Evolutionary conservation across 1,140 invertebrate genomes (phyloP).

Genomic region (Pararge aegeria): DNA sequence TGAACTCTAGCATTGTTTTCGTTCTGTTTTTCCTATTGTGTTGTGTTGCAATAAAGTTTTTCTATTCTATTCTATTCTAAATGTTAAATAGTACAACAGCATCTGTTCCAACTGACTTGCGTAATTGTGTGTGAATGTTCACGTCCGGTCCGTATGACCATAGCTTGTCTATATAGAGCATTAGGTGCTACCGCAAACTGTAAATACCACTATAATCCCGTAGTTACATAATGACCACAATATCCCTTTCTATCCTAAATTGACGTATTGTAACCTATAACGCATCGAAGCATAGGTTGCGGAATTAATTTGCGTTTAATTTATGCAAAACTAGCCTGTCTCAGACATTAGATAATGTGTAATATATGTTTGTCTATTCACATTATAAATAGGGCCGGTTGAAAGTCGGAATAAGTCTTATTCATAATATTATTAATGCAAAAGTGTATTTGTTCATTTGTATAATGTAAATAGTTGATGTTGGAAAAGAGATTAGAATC

Average conservation of each 20-base stretch:
- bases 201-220: not conserved
- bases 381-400: not conserved
- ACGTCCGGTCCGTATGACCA: too few relatives aligned
- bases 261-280: not conserved
- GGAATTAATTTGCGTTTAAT: slow-evolving; percentile 3
- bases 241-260: not conserved
- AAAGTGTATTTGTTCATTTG: too few relatives aligned
- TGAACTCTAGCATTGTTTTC: too few relatives aligned
- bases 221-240: not conserved
- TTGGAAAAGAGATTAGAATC: too few relatives aligned
- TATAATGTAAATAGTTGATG: too few relatives aligned
- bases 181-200: not conserved
- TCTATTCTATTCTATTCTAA: too few relatives aligned
- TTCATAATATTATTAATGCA: not conserved
- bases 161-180: not conserved
- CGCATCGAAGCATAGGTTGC: not conserved
- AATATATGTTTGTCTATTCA: not conserved
- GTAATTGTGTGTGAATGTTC: too few relatives aligned
- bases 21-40: too few relatives aligned
- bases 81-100: too few relatives aligned
- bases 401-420: not conserved
- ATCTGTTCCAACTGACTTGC: too few relatives aligned
- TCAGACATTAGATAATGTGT: not conserved
- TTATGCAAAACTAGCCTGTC: slow-evolving; percentile 3
- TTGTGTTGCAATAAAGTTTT: too few relatives aligned